A percentile compares a stretch with the other conserved stretches of the same genome.
phyloP scores from a whole-genome alignment of 1,140 invertebrate species.

The Bombus huntii region DNA sequence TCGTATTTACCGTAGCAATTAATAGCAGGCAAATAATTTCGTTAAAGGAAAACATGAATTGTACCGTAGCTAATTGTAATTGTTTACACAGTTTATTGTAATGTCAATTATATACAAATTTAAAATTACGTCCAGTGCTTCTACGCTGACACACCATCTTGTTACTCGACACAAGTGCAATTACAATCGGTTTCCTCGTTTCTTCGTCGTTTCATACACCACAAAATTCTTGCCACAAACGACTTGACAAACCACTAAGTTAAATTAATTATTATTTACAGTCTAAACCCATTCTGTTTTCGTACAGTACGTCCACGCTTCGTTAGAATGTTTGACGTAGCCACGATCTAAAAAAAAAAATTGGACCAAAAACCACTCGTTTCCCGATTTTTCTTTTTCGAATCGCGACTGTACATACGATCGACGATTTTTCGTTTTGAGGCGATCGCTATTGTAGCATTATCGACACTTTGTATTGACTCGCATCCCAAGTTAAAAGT shows the following conservation, averaged over 20 bases:
- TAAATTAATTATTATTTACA: conserved; percentile 66
- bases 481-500: neutral
- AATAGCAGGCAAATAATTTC: neutral
- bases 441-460: conserved; percentile 10
- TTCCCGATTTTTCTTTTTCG: neutral
- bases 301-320: conserved; percentile 7
- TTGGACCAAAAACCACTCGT: conserved; percentile 31
- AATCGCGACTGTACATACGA: conserved; percentile 36
- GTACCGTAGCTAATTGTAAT: conserved; percentile 16
- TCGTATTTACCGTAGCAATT: neutral
- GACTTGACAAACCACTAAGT: conserved; percentile 55
- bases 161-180: conserved; percentile 53
- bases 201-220: conserved; percentile 10
- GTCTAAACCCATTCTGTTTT: conserved; percentile 42
- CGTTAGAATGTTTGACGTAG: neutral
- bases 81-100: conserved; percentile 77
- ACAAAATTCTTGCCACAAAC: conserved; percentile 16
- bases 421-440: conserved; percentile 2
- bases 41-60: neutral
- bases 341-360: conserved; percentile 8
- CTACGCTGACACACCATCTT: conserved; percentile 54
- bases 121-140: conserved; percentile 74
- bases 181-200: conserved; percentile 50
- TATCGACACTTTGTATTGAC: conserved; percentile 1
- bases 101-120: conserved; percentile 81